Conservation (phyloP, 2,113 vertebrate genomes). For the Gambusia holbrooki region DNA sequence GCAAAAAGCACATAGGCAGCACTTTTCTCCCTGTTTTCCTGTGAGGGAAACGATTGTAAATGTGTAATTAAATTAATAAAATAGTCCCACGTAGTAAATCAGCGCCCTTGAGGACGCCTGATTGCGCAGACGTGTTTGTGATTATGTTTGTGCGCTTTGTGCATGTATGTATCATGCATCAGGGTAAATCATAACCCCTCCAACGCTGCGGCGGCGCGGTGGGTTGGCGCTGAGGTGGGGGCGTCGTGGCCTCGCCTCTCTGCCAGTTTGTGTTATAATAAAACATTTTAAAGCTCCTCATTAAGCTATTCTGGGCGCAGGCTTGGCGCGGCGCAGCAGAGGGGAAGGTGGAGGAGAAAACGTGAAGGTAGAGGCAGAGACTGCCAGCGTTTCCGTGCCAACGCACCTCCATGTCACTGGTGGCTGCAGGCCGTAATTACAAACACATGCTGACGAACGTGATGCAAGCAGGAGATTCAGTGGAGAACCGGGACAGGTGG, state of each 20-base stretch:
- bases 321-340: slow-evolving; percentile 40
- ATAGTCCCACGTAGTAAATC: slow-evolving; percentile 73
- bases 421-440: slow-evolving; percentile 72
- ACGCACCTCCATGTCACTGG: slow-evolving; percentile 72
- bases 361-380: slow-evolving; percentile 35
- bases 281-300: slow-evolving; percentile 75
- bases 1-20: slow-evolving; percentile 71
- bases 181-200: slow-evolving; percentile 54
- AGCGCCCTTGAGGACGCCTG: slow-evolving; percentile 54
- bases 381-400: slow-evolving; percentile 66
- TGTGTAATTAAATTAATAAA: slow-evolving; percentile 81
- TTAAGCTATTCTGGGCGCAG: slow-evolving; percentile 79
- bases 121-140: slow-evolving; percentile 40
- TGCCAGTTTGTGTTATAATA: slow-evolving; percentile 72
- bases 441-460: slow-evolving; percentile 77
- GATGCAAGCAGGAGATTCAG: slow-evolving; percentile 35
- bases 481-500: background rate
- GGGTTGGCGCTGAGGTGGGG: slow-evolving; percentile 45
- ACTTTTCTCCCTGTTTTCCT: slow-evolving; percentile 71
- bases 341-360: slow-evolving; percentile 32
- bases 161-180: slow-evolving; percentile 29
- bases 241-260: slow-evolving; percentile 3
- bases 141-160: slow-evolving; percentile 35
- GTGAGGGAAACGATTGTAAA: slow-evolving; percentile 71
- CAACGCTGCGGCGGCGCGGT: slow-evolving; percentile 33